phyloP scores from a whole-genome alignment of 2,797 vertebrate species.

The Adrianichthys oophorus region DNA sequence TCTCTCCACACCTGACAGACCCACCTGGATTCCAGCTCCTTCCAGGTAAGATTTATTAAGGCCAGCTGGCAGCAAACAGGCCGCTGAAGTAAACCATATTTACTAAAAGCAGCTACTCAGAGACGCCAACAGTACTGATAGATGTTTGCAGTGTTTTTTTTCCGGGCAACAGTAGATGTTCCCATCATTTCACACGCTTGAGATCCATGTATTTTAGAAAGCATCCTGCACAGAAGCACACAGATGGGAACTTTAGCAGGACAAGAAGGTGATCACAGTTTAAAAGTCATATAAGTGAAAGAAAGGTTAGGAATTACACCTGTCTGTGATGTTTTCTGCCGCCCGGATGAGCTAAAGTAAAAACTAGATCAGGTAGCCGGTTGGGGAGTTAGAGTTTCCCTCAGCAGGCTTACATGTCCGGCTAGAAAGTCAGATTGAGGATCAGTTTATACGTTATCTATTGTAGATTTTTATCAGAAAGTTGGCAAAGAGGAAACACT shows the following conservation, averaged over 20 bases:
- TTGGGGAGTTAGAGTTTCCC: slow-evolving; percentile 33
- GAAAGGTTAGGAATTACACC: slow-evolving; percentile 43
- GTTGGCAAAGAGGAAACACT: slow-evolving; percentile 33
- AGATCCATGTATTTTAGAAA: neutral
- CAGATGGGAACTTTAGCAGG: slow-evolving; percentile 7
- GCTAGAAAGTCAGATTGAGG: slow-evolving; percentile 37
- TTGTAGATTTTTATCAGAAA: slow-evolving; percentile 35
- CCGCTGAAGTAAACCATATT: neutral
- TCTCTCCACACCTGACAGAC: slow-evolving; percentile 41
- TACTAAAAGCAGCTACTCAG: no score
- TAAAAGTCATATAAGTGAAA: slow-evolving; percentile 43
- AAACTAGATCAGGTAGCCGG: slow-evolving; percentile 58
- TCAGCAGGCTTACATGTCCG: slow-evolving; percentile 41
- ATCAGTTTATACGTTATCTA: slow-evolving; percentile 32
- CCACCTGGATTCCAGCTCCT: slow-evolving; percentile 41
- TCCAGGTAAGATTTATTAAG: slow-evolving; percentile 69
- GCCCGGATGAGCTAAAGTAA: slow-evolving; percentile 46
- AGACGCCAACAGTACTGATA: no score
- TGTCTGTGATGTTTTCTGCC: slow-evolving; percentile 43
- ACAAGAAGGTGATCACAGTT: slow-evolving; percentile 35
- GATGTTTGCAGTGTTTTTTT: no score
- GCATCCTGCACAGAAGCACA: neutral
- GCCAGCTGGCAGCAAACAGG: slow-evolving; percentile 1
- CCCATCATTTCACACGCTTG: no score
- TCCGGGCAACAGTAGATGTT: no score